These are phyloP conservation scores for Orthosia gracilis DNA, from an alignment of 2,888 invertebrate species.

Conservation along the genomic window DNA sequence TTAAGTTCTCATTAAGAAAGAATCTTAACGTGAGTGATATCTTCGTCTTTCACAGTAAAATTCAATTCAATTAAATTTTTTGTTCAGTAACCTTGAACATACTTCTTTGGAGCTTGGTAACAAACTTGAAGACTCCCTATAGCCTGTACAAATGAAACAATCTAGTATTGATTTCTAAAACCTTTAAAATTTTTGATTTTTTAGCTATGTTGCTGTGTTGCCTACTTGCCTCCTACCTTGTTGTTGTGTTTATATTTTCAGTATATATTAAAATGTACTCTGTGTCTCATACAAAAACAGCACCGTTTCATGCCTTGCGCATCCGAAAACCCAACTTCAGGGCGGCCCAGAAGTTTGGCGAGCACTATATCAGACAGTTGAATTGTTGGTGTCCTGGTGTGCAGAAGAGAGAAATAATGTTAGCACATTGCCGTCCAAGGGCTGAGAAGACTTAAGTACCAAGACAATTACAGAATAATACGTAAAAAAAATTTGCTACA, in stretches of 20 bases:
- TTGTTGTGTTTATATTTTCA: background rate
- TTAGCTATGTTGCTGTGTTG: background rate
- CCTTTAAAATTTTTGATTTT: background rate
- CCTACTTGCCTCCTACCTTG: background rate
- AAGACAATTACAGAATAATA: background rate
- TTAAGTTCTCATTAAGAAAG: background rate
- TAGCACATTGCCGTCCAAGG: background rate
- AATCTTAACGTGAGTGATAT: background rate
- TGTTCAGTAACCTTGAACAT: background rate
- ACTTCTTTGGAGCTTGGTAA: background rate
- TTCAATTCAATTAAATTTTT: background rate
- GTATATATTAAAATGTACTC: no score
- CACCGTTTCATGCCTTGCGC: no score
- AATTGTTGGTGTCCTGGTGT: no score
- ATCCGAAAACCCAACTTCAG: no score
- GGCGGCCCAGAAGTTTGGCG: no score
- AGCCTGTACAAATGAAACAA: background rate
- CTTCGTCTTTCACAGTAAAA: background rate
- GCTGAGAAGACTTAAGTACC: background rate
- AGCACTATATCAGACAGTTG: no score
- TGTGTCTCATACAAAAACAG: no score
- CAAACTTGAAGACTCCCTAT: background rate
- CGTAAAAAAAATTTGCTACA: background rate
- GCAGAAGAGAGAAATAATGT: no score
- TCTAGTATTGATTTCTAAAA: background rate